These are phyloP conservation scores for Athrips mouffetella DNA, from an alignment of 2,888 invertebrate species.

Conservation along the genomic window DNA sequence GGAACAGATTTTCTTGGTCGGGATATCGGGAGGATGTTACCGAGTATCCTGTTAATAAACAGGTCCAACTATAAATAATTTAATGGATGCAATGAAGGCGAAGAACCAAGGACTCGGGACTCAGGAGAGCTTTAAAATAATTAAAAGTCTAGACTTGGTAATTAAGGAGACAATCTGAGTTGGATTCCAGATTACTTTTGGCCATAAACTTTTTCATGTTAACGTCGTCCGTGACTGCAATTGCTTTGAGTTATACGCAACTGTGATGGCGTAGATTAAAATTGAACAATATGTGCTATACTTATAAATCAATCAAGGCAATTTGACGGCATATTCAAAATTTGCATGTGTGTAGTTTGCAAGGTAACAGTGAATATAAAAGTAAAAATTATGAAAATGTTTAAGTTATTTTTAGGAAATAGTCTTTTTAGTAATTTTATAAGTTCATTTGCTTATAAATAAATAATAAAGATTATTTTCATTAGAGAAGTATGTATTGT, in stretches of 20 bases:
- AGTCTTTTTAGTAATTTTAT: too few species aligned
- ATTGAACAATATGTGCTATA: background rate
- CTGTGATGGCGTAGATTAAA: background rate
- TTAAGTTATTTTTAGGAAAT: background rate
- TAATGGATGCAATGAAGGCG: constrained; percentile 33
- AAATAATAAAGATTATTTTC: too few species aligned
- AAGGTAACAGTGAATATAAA: background rate
- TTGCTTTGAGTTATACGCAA: background rate
- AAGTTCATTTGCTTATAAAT: too few species aligned
- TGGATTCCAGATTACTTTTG: background rate
- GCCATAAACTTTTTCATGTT: background rate
- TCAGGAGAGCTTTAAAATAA: background rate
- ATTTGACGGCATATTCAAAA: too few species aligned
- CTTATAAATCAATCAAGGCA: too few species aligned
- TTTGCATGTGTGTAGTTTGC: too few species aligned
- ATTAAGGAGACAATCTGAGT: background rate
- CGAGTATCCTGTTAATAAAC: constrained; percentile 59
- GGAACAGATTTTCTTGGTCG: constrained; percentile 30
- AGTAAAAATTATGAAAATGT: background rate
- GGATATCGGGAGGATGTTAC: constrained; percentile 38
- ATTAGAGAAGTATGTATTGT: too few species aligned
- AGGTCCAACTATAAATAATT: constrained; percentile 61
- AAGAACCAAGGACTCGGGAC: background rate
- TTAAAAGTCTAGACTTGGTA: background rate
- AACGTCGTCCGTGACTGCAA: too few species aligned